Evolutionary conservation across 37 sponge, comb jelly and placozoan species (phyloP), one percentile per base, ranked within the genome.

Genomic region (Halichondria panicea): DNA sequence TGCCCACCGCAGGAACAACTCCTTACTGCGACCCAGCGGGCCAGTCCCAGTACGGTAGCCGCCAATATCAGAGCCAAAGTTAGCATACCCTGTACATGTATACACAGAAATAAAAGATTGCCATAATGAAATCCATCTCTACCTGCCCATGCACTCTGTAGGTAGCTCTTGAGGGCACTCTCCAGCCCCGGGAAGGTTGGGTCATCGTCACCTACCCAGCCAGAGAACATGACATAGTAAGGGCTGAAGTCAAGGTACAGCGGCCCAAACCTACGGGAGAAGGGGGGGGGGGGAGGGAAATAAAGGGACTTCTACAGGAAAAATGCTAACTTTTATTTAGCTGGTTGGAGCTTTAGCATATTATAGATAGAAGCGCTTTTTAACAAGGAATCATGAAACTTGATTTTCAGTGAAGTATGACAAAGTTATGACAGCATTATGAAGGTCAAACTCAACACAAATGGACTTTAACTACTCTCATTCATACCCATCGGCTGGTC

Each of bases 11-110:
- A 92, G 75, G 65, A 92, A 79, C 53, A 92, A 78, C 58, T 83
- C 88, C 70, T 85, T 85, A 27, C 69, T 92, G 31, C 93, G 44
- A 1, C 93, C 93, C 12, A 91, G 75, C 0, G 81, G 55, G 1
- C 79, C 84, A 68, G 68, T 46, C 22, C 93, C 93, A 57, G 71
- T 28, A 15, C 93, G 52, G 78, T 92, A 92, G 12, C 93, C 93
- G 2, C 93, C 93, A 68, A 92, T 92, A 28, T 92, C 93, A 62
- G 93, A 92, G 18, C 93, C 93, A 87, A 92, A 92, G 67, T 92
- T 92, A 36, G 84, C 79, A 79, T 87, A 92, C 21, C 88, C 93
- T 92, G 63, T 7, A 62, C 9, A 4, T 19, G 56, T 4, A 72
- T 22, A 70, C 5, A 40, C 2, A 40, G 11, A 64, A 9, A 48